Percentiles rank a stretch among this genome's conserved stretches.
Conservation (phyloP, 2,113 vertebrate species). For the Rostratula benghalensis region DNA sequence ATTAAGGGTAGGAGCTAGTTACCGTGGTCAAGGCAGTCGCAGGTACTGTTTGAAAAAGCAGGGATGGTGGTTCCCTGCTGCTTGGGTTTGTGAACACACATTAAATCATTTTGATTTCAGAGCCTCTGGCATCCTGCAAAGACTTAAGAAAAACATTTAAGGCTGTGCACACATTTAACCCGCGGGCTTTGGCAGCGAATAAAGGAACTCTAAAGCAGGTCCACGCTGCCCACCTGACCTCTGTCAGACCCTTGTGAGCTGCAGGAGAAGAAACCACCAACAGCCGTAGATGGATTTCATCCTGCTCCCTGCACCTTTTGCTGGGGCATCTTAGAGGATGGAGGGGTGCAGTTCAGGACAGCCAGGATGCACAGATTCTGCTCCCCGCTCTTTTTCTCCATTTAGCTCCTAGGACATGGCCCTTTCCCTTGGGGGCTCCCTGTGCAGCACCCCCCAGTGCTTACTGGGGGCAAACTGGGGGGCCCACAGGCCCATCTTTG, state of each 20-base stretch:
- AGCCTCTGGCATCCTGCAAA: not conserved
- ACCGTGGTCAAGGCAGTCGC: not conserved
- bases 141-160: not conserved
- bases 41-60: not conserved
- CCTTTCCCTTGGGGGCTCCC: not conserved
- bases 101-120: not conserved
- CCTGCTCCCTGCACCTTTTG: not conserved
- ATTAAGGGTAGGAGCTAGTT: not conserved
- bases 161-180: not conserved
- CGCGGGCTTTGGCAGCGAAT: accelerated
- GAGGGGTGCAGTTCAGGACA: not conserved
- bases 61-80: not conserved
- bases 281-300: accelerated
- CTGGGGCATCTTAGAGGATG: accelerated
- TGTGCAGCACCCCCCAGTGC: too few relatives aligned
- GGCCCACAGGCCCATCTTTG: not conserved
- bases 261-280: not conserved
- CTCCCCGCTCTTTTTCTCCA: not conserved
- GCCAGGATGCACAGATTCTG: not conserved
- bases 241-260: not conserved
- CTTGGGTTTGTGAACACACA: not conserved
- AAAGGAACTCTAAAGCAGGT: not conserved
- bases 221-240: accelerated
- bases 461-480: not conserved
- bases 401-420: not conserved